These are phyloP conservation scores for Genyomyrus donnyi DNA, from an alignment of 2,113 vertebrate genomes.

Conservation along the genomic window DNA sequence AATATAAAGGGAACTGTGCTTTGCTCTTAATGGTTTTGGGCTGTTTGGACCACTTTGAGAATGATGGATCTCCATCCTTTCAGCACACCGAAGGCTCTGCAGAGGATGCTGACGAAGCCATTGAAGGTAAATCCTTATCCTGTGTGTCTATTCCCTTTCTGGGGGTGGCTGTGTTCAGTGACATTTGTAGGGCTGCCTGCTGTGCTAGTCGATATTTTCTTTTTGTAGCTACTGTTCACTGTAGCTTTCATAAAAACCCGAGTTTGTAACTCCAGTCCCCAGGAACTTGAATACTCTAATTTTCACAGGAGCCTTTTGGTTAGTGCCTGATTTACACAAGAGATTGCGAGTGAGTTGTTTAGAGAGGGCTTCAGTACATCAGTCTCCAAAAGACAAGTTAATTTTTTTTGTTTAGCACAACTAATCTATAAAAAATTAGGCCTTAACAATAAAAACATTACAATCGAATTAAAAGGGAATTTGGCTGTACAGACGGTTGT, in stretches of 20 bases:
- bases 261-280: not conserved
- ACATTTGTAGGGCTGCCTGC: not conserved
- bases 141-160: not conserved
- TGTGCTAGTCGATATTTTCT: not conserved
- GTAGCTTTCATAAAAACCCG: not conserved
- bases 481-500: not conserved
- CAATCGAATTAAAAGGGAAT: not conserved
- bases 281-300: not conserved
- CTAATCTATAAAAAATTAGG: not conserved
- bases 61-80: not conserved
- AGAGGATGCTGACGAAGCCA: conserved; percentile 52
- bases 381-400: not conserved
- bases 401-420: not conserved
- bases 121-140: conserved; percentile 52
- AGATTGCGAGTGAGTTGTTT: not conserved
- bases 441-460: not conserved
- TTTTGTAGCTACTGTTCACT: not conserved
- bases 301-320: not conserved
- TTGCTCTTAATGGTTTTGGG: not conserved
- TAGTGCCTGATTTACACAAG: not conserved
- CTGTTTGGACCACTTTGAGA: not conserved
- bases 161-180: not conserved
- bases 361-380: not conserved
- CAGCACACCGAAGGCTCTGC: conserved; percentile 46
- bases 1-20: not conserved